Percentiles rank a stretch among this genome's conserved stretches.
Evolutionary conservation across 1,140 invertebrate species (phyloP).

Genomic region (Hormaphis cornu): DNA sequence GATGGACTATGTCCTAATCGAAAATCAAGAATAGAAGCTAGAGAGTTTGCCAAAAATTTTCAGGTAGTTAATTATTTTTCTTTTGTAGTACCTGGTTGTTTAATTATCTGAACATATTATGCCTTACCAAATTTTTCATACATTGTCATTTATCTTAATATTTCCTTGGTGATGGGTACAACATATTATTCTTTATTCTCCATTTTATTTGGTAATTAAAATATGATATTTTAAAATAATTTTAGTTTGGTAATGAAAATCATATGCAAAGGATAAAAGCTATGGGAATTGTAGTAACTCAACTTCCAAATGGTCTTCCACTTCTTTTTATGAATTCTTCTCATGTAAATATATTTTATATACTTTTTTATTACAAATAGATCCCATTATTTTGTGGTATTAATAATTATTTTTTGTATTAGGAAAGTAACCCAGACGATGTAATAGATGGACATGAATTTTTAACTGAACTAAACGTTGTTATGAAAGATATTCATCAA

Average conservation of each 20-base stretch:
- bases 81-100: too few species aligned
- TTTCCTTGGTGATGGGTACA: too few species aligned
- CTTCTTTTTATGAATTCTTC: constrained; percentile 80
- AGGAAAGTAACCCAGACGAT: constrained; percentile 12
- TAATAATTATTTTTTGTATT: not conserved
- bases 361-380: not conserved
- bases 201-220: not conserved
- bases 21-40: constrained; percentile 24
- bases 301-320: constrained; percentile 77
- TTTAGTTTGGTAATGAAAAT: constrained; percentile 70
- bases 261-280: constrained; percentile 77
- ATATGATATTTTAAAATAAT: constrained; percentile 34
- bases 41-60: constrained; percentile 22
- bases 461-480: constrained; percentile 16
- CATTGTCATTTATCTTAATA: too few species aligned
- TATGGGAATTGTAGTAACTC: constrained; percentile 90
- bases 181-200: not conserved
- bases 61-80: not conserved
- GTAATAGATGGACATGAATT: constrained; percentile 28
- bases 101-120: constrained; percentile 33
- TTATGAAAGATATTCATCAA: constrained; percentile 23
- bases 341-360: constrained; percentile 60
- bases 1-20: constrained; percentile 66
- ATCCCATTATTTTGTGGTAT: constrained; percentile 2
- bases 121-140: too few species aligned